These are phyloP conservation scores for Hipposideros armiger DNA, from an alignment of 2,113 vertebrate species.

Conservation along the genomic window DNA sequence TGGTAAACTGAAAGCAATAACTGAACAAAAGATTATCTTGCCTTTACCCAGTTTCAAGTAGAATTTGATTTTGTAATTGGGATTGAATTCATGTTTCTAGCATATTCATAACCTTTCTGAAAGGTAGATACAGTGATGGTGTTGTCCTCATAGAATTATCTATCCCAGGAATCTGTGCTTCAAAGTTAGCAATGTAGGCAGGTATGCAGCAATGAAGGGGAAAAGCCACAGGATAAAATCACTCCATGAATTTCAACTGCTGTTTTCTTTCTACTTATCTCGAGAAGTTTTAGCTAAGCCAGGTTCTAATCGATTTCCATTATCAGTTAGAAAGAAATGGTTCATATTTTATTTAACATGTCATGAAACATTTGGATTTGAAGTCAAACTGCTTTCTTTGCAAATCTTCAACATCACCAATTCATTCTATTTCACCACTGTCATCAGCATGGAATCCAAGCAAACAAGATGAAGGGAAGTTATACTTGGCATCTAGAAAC, in stretches of 20 bases:
- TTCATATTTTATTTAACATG: conserved; percentile 37
- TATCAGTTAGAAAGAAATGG: not conserved
- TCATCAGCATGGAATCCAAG: not conserved
- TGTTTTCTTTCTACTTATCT: not conserved
- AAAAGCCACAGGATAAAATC: not conserved
- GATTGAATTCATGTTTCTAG: not conserved
- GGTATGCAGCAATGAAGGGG: not conserved
- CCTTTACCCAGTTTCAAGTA: not conserved
- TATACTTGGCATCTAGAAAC: not conserved
- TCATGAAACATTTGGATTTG: conserved; percentile 25
- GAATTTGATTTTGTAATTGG: not conserved
- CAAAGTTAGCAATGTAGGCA: not conserved
- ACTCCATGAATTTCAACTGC: not conserved
- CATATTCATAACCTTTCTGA: not conserved
- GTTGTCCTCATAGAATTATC: not conserved
- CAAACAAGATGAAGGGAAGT: not conserved
- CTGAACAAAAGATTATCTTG: not conserved
- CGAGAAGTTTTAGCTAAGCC: not conserved
- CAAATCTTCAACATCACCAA: not conserved
- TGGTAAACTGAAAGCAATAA: not conserved
- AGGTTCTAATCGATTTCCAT: not conserved
- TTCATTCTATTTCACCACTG: not conserved
- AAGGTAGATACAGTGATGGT: not conserved
- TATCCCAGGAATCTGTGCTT: not conserved
- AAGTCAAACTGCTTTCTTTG: not conserved